A percentile compares a stretch with the other conserved stretches of the same genome.
phyloP scores from a whole-genome alignment of 53 echinoderm and acorn worm genomes.

The Antedon mediterranea region DNA sequence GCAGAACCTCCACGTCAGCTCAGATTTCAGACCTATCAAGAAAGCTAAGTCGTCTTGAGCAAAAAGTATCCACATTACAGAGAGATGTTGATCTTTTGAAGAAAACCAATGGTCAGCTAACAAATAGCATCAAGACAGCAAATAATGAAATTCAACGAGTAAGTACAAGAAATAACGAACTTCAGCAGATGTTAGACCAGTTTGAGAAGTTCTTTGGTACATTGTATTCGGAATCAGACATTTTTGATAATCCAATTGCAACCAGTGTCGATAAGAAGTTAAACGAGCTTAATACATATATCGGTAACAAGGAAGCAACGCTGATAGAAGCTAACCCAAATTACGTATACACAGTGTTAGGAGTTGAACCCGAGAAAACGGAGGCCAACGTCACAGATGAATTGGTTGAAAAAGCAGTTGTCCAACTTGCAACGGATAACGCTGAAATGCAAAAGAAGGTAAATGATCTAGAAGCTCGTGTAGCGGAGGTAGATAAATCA shows the following conservation, averaged over 20 bases:
- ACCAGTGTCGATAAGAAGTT: slow-evolving; percentile 24
- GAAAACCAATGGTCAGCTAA: not conserved
- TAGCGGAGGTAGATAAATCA: not conserved
- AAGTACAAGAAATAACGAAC: slow-evolving; percentile 32
- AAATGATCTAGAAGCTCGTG: not conserved
- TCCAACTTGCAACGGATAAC: slow-evolving; percentile 40
- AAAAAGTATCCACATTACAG: not conserved
- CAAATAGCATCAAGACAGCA: not conserved
- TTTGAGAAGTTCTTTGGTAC: slow-evolving; percentile 86
- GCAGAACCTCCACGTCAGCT: not conserved
- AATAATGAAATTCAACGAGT: slow-evolving; percentile 2
- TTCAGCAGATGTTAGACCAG: slow-evolving; percentile 41
- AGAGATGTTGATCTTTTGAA: not conserved
- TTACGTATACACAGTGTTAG: slow-evolving; percentile 13
- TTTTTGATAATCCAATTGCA: slow-evolving; percentile 41
- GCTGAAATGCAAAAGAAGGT: slow-evolving; percentile 25
- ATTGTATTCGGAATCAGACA: slow-evolving; percentile 49
- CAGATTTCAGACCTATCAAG: not conserved
- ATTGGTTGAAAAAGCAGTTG: slow-evolving; percentile 23
- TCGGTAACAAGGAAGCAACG: slow-evolving; percentile 71
- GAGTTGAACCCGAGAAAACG: not conserved
- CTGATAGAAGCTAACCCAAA: slow-evolving; percentile 40
- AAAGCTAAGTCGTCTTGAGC: not conserved
- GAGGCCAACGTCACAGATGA: slow-evolving; percentile 29
- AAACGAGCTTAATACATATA: slow-evolving; percentile 36